phyloP scores from a whole-genome alignment of 2,888 invertebrate species.

The Cyclophora albipunctata region DNA sequence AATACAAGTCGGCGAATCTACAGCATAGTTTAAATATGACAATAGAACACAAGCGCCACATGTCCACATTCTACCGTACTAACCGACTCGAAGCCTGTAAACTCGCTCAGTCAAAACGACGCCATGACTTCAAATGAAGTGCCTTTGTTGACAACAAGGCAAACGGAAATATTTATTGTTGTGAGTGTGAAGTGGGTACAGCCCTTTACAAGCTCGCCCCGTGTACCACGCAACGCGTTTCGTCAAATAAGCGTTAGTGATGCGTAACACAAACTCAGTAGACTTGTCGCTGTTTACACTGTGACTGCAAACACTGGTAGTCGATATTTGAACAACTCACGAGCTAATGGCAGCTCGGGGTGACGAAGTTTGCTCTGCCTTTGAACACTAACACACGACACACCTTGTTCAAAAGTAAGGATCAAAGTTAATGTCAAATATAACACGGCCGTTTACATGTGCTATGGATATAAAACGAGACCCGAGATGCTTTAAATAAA shows the following conservation, averaged over 20 bases:
- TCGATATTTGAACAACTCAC: slow-evolving; percentile 65
- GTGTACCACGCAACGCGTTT: slow-evolving; percentile 46
- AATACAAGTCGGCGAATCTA: too few relatives aligned
- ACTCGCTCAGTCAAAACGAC: too few relatives aligned
- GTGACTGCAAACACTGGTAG: slow-evolving; percentile 63
- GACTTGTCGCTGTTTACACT: slow-evolving; percentile 70
- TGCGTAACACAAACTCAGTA: slow-evolving; percentile 73
- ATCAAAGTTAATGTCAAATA: slow-evolving; percentile 22
- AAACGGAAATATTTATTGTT: slow-evolving; percentile 66
- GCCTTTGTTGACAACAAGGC: slow-evolving; percentile 31
- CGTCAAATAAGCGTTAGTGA: slow-evolving; percentile 69
- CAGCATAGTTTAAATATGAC: too few relatives aligned
- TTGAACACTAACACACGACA: slow-evolving; percentile 54
- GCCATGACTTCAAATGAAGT: not conserved
- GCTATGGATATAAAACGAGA: slow-evolving; percentile 40
- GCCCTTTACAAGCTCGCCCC: slow-evolving; percentile 63
- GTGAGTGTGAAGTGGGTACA: slow-evolving; percentile 51
- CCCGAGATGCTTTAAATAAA: slow-evolving; percentile 53
- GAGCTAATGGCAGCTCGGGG: slow-evolving; percentile 60
- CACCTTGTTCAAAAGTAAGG: slow-evolving; percentile 57
- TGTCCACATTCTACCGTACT: too few relatives aligned
- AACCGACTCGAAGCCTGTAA: too few relatives aligned
- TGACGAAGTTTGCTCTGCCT: slow-evolving; percentile 38
- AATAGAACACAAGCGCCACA: too few relatives aligned
- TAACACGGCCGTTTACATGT: slow-evolving; percentile 28